Conservation (phyloP, 2,888 invertebrate genomes). For the Teleogryllus oceanicus region DNA sequence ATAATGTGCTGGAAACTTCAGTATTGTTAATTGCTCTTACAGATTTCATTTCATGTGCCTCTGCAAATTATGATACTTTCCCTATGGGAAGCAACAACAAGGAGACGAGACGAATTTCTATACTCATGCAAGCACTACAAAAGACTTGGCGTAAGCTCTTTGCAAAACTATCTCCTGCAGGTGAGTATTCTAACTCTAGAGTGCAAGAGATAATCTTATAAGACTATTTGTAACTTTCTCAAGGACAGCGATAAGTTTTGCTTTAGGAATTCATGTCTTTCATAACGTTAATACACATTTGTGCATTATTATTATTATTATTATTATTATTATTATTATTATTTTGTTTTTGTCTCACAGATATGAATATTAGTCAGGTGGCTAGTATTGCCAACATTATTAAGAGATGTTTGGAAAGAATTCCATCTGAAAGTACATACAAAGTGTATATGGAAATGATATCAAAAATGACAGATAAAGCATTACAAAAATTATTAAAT, state of each 20-base stretch:
- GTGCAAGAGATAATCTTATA: neutral
- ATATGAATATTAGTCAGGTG: constrained; percentile 20
- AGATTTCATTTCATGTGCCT: constrained; percentile 22
- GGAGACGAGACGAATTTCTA: neutral
- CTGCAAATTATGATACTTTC: constrained; percentile 19
- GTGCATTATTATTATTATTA: neutral
- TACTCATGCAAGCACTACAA: neutral
- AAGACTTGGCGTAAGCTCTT: constrained; percentile 20
- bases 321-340: neutral
- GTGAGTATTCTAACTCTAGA: neutral
- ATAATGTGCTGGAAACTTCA: constrained; percentile 12
- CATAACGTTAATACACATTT: neutral
- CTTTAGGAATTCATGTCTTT: too few relatives aligned
- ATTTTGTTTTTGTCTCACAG: neutral
- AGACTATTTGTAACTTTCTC: too few relatives aligned
- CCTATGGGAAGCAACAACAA: neutral
- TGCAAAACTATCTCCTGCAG: neutral
- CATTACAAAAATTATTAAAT: neutral
- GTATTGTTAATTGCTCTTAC: constrained; percentile 19
- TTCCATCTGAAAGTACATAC: neutral
- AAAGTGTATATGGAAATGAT: neutral
- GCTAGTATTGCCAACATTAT: neutral
- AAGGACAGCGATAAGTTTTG: too few relatives aligned
- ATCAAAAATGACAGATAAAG: neutral
- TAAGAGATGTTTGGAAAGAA: constrained; percentile 21